Percentiles rank a stretch among this genome's conserved stretches.
Evolutionary conservation across 35 echinoderm and acorn worm genomes (phyloP).

Genomic region (Chiridota heheva): DNA sequence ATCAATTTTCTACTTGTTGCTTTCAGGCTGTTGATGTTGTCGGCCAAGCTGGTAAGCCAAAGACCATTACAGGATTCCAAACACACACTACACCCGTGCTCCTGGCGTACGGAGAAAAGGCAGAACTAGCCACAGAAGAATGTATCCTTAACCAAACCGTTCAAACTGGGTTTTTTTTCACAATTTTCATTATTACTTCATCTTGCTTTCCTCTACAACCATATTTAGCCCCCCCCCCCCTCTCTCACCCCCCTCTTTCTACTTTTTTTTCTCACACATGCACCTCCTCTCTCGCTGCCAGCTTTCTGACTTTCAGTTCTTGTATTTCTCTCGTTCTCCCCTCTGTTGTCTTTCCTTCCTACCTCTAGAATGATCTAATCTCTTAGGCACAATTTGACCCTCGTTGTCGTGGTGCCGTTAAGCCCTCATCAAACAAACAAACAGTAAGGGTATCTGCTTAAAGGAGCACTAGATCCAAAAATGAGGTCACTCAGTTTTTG

Average conservation of each 20-base stretch:
- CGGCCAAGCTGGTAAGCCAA: conserved; percentile 94
- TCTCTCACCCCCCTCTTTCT: not conserved
- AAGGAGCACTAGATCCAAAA: too few species aligned
- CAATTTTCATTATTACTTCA: not conserved
- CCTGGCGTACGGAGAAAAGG: conserved; percentile 84
- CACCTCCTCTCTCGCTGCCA: not conserved
- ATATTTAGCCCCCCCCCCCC: not conserved
- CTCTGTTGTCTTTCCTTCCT: too few species aligned
- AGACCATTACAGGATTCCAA: conserved; percentile 99
- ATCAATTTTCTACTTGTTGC: conserved; percentile 5
- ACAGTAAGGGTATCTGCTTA: too few species aligned
- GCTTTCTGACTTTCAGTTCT: too few species aligned
- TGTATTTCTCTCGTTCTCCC: too few species aligned
- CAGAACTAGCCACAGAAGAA: conserved; percentile 97
- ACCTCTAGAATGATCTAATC: too few species aligned
- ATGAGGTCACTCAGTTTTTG: too few species aligned
- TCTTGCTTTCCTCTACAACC: not conserved
- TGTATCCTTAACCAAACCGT: conserved; percentile 83
- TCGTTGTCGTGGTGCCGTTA: too few species aligned
- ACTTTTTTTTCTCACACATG: not conserved
- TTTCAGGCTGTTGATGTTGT: conserved; percentile 95
- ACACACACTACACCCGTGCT: conserved; percentile 96
- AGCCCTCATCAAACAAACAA: too few species aligned
- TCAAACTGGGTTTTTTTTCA: not conserved
- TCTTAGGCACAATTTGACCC: too few species aligned